Evolutionary conservation across 2,888 invertebrate genomes (phyloP).

Genomic region (Microchrysa polita): DNA sequence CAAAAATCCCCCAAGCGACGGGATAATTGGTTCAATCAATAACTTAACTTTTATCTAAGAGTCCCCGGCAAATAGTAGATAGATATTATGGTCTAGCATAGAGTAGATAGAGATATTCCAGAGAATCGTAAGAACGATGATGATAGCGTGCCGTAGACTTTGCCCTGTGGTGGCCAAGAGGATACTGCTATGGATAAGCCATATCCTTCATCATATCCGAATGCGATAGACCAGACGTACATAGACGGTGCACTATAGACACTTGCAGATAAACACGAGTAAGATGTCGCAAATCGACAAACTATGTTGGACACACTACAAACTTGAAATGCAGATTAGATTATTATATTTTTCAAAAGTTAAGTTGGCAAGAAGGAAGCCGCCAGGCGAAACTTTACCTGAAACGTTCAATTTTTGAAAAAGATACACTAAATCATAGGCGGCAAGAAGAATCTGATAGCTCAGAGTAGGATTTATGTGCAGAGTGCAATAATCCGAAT

Average conservation of each 20-base stretch:
- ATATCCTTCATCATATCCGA: slow-evolving; percentile 25
- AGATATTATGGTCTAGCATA: no score
- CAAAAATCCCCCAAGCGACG: slow-evolving; percentile 43
- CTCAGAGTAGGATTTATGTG: no score
- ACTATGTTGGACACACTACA: background rate
- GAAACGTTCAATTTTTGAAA: slow-evolving; percentile 25
- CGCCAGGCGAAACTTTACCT: background rate
- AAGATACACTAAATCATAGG: background rate
- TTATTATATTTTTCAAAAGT: slow-evolving; percentile 37
- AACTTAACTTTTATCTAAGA: slow-evolving; percentile 41
- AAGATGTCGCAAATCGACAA: background rate
- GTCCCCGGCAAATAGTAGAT: slow-evolving; percentile 12
- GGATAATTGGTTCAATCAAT: slow-evolving; percentile 44
- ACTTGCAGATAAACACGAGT: no score
- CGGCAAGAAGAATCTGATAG: no score
- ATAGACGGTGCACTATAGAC: background rate
- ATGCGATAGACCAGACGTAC: slow-evolving; percentile 1
- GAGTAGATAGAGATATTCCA: background rate
- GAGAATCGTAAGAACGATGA: slow-evolving; percentile 7
- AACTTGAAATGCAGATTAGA: slow-evolving; percentile 33
- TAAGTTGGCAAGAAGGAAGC: slow-evolving; percentile 19
- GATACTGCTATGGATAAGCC: slow-evolving; percentile 16
- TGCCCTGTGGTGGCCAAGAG: slow-evolving; percentile 1
- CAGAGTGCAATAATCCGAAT: no score
- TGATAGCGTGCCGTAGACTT: slow-evolving; percentile 23